These are phyloP conservation scores for Melanaphis sacchari DNA, from an alignment of 1,140 invertebrate species.

Conservation along the genomic window DNA sequence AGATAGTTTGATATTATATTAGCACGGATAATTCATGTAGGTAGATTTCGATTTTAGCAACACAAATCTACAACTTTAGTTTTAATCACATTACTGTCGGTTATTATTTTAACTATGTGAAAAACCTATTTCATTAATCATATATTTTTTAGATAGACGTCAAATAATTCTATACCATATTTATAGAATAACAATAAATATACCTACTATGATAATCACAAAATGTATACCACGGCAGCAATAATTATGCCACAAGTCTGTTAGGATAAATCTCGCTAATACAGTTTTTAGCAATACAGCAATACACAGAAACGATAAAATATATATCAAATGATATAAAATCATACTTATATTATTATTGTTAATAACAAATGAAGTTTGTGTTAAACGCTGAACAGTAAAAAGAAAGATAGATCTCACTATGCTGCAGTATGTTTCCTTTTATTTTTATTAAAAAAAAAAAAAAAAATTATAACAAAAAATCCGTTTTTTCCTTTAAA, in stretches of 20 bases:
- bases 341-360: background rate
- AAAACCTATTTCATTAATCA: too few species aligned
- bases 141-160: too few species aligned
- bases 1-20: too few species aligned
- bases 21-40: too few species aligned
- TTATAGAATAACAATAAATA: too few species aligned
- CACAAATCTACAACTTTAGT: background rate
- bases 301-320: background rate
- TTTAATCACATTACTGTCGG: background rate
- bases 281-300: background rate
- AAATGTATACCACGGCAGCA: too few species aligned
- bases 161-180: background rate
- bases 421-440: background rate
- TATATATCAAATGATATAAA: too few species aligned
- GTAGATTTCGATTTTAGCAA: too few species aligned
- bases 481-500: background rate
- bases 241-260: too few species aligned
- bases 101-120: background rate
- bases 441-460: background rate
- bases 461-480: background rate
- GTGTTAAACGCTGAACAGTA: background rate
- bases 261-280: too few species aligned
- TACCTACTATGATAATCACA: too few species aligned
- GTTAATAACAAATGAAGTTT: background rate
- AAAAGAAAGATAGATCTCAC: background rate